Evolutionary conservation across 2,888 invertebrate genomes (phyloP).

Genomic region (Pollenia labialis): DNA sequence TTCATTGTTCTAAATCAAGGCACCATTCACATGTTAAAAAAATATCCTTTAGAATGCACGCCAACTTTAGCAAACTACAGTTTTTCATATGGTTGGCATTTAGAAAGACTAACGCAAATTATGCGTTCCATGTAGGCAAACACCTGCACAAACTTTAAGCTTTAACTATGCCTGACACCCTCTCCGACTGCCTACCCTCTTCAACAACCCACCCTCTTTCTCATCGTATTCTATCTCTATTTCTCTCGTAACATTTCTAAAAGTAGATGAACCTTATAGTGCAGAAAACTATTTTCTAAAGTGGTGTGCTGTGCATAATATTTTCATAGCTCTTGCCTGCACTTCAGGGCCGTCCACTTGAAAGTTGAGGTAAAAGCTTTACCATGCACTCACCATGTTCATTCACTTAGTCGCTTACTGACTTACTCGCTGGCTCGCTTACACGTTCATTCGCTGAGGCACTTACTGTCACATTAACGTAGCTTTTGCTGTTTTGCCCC

Average conservation of each 20-base stretch:
- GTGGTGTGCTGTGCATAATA: conserved; percentile 40
- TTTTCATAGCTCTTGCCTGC: conserved; percentile 68
- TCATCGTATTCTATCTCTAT: background rate
- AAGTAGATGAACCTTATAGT: conserved; percentile 64
- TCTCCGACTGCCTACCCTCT: too few relatives aligned
- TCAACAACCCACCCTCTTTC: background rate
- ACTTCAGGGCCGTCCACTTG: conserved; percentile 75
- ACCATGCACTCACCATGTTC: conserved; percentile 52
- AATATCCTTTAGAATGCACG: conserved; percentile 47
- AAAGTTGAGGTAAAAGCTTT: conserved; percentile 77
- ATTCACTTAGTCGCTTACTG: conserved; percentile 25
- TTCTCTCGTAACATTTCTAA: background rate
- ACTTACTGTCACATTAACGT: conserved; percentile 35
- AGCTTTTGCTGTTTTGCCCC: conserved; percentile 27
- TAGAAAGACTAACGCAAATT: conserved; percentile 56
- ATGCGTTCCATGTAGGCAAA: conserved; percentile 37
- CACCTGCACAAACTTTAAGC: background rate
- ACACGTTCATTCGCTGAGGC: background rate
- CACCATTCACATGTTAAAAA: conserved; percentile 41
- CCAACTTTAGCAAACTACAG: conserved; percentile 15
- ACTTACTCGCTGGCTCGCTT: background rate
- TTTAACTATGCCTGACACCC: background rate
- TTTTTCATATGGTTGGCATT: conserved; percentile 11
- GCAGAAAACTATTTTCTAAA: conserved; percentile 44
- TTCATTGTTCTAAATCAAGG: conserved; percentile 74